A percentile compares a stretch with the other conserved stretches of the same genome.
Conservation (phyloP, 2,888 invertebrate species). For the Mythimna ferrago region DNA sequence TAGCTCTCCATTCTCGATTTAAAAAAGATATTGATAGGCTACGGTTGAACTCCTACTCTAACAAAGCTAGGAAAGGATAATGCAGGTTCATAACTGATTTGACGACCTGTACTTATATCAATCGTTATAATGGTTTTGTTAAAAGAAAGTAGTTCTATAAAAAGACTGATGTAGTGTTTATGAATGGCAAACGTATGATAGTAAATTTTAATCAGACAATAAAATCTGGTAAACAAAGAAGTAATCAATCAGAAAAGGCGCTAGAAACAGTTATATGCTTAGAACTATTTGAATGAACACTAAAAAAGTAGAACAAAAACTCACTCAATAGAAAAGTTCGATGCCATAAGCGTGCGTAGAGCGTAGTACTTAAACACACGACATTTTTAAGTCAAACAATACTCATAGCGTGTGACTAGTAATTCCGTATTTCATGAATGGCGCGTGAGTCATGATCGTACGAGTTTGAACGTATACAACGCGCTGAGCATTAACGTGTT, state of each 20-base stretch:
- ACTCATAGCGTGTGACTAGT: slow-evolving; percentile 35
- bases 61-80: neutral
- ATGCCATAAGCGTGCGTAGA: slow-evolving; percentile 3
- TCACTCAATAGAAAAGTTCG: neutral
- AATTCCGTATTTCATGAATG: slow-evolving; percentile 59
- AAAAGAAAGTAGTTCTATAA: neutral
- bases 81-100: too few relatives aligned
- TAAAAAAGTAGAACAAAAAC: neutral
- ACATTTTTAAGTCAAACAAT: slow-evolving; percentile 25
- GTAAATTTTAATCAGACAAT: too few relatives aligned
- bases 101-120: neutral
- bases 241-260: too few relatives aligned
- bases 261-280: neutral
- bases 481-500: slow-evolving; percentile 30
- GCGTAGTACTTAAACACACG: slow-evolving; percentile 5
- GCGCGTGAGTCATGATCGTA: slow-evolving; percentile 17
- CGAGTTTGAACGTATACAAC: slow-evolving; percentile 31
- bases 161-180: neutral
- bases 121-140: neutral
- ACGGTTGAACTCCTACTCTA: neutral
- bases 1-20: neutral
- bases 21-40: neutral
- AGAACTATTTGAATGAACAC: neutral
- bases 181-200: neutral
- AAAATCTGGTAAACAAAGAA: too few relatives aligned